Percentiles rank a stretch among this genome's conserved stretches.
Conservation (phyloP, 2,888 invertebrate species). For the Ochropleura leucogaster region DNA sequence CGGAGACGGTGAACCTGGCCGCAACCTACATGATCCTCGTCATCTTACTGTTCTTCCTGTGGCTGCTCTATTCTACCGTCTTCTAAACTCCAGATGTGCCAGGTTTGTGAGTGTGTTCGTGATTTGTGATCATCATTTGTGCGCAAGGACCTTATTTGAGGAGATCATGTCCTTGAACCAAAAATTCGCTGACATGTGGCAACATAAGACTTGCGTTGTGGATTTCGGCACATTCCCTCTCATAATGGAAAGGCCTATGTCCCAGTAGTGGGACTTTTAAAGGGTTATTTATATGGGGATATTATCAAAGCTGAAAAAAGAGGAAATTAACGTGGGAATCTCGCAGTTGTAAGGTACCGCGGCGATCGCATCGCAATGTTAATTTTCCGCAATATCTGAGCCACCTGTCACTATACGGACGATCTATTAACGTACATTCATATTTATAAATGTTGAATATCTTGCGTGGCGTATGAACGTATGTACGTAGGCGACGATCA, state of each 20-base stretch:
- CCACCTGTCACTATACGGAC: slow-evolving; percentile 74
- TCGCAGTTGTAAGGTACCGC: slow-evolving; percentile 8
- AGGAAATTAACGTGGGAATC: background rate
- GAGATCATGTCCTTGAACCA: background rate
- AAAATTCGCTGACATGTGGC: background rate
- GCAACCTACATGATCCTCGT: slow-evolving; percentile 93
- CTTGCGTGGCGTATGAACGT: slow-evolving; percentile 78
- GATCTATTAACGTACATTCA: slow-evolving; percentile 76
- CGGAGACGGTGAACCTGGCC: slow-evolving; percentile 92
- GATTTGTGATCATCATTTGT: slow-evolving; percentile 16
- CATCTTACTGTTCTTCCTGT: slow-evolving; percentile 92
- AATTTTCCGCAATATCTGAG: slow-evolving; percentile 60
- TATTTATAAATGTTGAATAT: slow-evolving; percentile 83
- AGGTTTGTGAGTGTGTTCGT: slow-evolving; percentile 61
- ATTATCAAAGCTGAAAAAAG: slow-evolving; percentile 5
- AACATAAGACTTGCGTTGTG: background rate
- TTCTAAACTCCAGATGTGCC: slow-evolving; percentile 73
- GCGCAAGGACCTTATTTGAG: background rate
- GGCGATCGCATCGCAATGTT: slow-evolving; percentile 21
- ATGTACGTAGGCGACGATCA: slow-evolving; percentile 75
- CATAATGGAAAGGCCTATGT: background rate
- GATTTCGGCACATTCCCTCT: background rate
- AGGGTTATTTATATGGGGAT: background rate
- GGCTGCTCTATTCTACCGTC: slow-evolving; percentile 92
- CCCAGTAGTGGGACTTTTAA: background rate